These are phyloP conservation scores for Aselliscus stoliczkanus DNA, from an alignment of 2,797 vertebrate genomes.

Conservation along the genomic window DNA sequence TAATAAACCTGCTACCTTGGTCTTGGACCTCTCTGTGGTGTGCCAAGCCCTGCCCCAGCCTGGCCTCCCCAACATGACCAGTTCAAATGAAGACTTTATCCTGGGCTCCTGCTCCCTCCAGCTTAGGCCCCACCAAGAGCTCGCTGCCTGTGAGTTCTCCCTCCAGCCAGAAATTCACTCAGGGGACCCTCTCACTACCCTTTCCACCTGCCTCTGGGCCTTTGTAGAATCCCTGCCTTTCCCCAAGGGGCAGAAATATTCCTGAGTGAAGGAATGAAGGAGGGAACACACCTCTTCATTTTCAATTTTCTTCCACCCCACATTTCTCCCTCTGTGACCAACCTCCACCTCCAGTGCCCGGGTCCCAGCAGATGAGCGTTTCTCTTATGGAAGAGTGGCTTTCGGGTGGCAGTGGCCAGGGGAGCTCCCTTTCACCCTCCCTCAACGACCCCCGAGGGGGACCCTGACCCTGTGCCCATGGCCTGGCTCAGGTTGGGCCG, in stretches of 20 bases:
- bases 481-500: slow-evolving; percentile 84
- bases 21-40: neutral
- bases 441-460: accelerated
- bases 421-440: neutral
- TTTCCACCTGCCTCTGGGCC: neutral
- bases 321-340: neutral
- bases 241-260: neutral
- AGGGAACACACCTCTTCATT: neutral
- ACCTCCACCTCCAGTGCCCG: neutral
- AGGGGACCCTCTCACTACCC: neutral
- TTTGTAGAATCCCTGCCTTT: neutral
- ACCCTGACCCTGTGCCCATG: neutral
- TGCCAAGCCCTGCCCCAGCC: neutral
- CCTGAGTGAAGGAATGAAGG: neutral
- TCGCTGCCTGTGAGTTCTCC: neutral
- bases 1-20: no score
- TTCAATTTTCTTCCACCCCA: neutral
- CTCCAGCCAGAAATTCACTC: no score
- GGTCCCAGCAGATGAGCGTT: accelerated
- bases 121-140: neutral
- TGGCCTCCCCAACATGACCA: neutral
- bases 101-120: neutral
- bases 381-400: neutral
- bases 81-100: neutral
- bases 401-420: accelerated